phyloP scores from a whole-genome alignment of 2,113 vertebrate species.

The Turnix velox region DNA sequence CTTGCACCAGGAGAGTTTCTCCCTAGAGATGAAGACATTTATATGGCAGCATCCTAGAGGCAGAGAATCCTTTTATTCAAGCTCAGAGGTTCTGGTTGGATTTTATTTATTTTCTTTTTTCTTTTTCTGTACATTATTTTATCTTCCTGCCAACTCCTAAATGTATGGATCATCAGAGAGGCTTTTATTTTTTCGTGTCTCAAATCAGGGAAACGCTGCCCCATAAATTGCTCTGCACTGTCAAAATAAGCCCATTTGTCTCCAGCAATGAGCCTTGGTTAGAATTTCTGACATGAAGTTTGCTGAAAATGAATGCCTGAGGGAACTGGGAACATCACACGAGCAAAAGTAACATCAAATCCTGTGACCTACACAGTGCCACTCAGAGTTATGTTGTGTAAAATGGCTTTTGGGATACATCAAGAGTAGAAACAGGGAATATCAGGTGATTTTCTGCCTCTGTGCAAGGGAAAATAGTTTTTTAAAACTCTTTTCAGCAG shows the following conservation, averaged over 20 bases:
- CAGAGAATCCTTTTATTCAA: neutral
- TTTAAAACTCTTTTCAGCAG: neutral
- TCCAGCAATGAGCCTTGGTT: fast-evolving
- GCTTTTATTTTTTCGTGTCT: neutral
- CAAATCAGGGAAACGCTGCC: neutral
- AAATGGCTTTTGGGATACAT: neutral
- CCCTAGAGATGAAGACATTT: neutral
- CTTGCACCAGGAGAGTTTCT: neutral
- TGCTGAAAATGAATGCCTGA: neutral
- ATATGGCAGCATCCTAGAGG: neutral
- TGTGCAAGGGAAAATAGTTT: neutral
- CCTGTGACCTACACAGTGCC: neutral
- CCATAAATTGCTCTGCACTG: neutral
- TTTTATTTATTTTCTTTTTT: neutral
- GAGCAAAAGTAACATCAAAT: neutral
- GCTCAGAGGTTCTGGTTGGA: neutral
- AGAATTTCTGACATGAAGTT: neutral
- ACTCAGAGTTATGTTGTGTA: neutral
- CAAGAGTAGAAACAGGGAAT: neutral
- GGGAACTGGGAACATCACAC: neutral
- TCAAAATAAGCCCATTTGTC: neutral
- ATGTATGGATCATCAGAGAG: neutral
- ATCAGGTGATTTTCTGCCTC: neutral
- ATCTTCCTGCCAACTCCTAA: neutral
- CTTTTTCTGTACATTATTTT: neutral